Base-by-base conservation (phyloP, 2,797 vertebrate species). In the Lerista edwardsae region DNA sequence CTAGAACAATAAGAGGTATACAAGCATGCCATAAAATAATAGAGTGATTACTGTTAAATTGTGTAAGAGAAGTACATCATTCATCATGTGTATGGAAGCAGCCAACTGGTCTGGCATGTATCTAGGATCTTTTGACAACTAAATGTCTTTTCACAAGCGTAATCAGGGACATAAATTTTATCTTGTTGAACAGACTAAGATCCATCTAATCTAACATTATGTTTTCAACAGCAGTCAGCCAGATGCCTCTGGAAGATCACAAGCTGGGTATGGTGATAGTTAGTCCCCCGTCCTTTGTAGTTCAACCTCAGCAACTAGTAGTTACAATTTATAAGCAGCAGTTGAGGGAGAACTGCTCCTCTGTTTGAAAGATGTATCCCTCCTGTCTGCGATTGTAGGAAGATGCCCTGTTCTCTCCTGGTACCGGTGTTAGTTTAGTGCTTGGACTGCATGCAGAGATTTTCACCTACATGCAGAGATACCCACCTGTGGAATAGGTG, bases 81-180 rank as follows among this genome's bases (percentile, higher is more conserved):
- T 92, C 39, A 76, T 82, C 88, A 86, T 89, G 86, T 21, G 12
- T 84, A 83, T 84, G 91, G 87, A 87, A 88, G 91, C 91, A 93
- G 91, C 88, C 91, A 91, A 88, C 82, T 86, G 87, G 88, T 90
- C 91, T 94, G 91, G 89, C 87, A 82, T 4, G 0, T 62, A 29
- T 0, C 0, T 44, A 67, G 76, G 21, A 75, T 83, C 73, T 88
- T 90, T 82, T 27, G 69, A 64, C 84, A 88, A 75, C 65, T 86
- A 75, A 75, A 89, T 15, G 1, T 84, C 75, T 75, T 36, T 73
- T 14, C 34, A 51, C 19, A 0, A 71, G 88, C 88, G 71, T 73
- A 86, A 71, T 36, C 87, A 71, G 10, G 23, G 19, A 75, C 4
- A 19, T 44, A 51, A 51, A 5, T 67, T 17, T 67, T 69, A 51